Conservation (phyloP, 2,888 invertebrate genomes). For the Microctonus hyperodae region DNA sequence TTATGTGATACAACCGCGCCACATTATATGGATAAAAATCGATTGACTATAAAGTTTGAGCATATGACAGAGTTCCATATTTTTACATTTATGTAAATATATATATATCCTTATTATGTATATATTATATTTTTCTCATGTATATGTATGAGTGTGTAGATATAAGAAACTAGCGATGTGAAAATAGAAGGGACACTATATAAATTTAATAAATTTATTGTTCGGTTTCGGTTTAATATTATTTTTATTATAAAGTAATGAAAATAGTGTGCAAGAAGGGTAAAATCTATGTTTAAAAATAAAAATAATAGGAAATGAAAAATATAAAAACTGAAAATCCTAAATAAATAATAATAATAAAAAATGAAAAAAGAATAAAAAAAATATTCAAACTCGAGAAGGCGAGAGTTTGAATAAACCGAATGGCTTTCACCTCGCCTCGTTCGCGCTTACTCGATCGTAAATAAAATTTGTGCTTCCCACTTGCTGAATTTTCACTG, state of each 20-base stretch:
- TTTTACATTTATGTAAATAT: no score
- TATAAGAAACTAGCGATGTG: background rate
- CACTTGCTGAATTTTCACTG: conserved; percentile 21
- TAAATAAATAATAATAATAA: conserved; percentile 4
- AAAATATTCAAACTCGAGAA: conserved; percentile 14
- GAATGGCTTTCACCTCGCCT: conserved; percentile 26
- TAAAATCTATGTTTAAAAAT: background rate
- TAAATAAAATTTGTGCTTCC: conserved; percentile 24
- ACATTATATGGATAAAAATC: background rate
- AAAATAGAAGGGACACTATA: background rate
- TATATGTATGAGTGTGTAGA: background rate
- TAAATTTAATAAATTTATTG: background rate
- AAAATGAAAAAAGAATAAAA: no score
- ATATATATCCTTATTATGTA: no score
- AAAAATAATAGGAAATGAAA: background rate
- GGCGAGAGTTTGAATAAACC: conserved; percentile 28
- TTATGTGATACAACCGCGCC: background rate
- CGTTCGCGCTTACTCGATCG: conserved; percentile 30
- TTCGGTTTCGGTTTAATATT: background rate
- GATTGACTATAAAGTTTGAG: background rate
- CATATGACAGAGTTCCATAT: background rate
- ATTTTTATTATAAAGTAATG: background rate
- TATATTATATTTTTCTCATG: no score
- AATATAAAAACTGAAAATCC: conserved; percentile 1
- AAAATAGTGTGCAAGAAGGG: background rate